Evolutionary conservation across 2,888 invertebrate species (phyloP).

Genomic region (Zaprionus bogoriensis): DNA sequence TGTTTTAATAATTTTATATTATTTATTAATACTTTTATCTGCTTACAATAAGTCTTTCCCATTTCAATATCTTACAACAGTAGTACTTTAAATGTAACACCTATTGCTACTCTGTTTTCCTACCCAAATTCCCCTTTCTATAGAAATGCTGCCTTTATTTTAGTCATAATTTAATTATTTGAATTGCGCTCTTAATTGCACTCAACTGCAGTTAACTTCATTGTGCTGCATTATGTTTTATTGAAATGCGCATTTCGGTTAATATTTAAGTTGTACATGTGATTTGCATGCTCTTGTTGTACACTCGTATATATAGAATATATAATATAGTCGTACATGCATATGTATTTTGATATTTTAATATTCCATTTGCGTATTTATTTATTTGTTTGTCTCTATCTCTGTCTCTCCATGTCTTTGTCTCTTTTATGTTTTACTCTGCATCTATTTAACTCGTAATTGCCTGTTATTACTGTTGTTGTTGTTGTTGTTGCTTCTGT

Average conservation of each 20-base stretch:
- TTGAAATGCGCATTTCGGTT: background rate
- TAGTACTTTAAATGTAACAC: too few species aligned
- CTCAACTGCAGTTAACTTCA: background rate
- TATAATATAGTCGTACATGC: too few species aligned
- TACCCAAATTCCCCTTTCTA: too few species aligned
- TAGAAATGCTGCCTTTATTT: too few species aligned
- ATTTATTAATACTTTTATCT: too few species aligned
- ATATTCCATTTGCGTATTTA: constrained; percentile 12
- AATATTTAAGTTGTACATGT: background rate
- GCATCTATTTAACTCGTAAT: constrained; percentile 44
- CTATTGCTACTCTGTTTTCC: too few species aligned
- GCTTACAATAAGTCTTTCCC: too few species aligned
- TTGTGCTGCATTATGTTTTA: background rate
- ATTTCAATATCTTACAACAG: too few species aligned
- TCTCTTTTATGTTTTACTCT: constrained; percentile 31
- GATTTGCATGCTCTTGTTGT: background rate
- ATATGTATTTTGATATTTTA: too few species aligned
- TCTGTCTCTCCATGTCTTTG: constrained; percentile 26
- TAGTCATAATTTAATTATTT: background rate
- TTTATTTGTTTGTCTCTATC: constrained; percentile 12
- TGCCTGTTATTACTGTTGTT: constrained; percentile 11
- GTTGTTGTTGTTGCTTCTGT: constrained; percentile 35
- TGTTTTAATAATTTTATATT: too few species aligned
- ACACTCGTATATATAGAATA: background rate
- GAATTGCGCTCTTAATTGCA: background rate